Evolutionary conservation across 1,140 invertebrate species (phyloP).

Genomic region (Cydia splendana): DNA sequence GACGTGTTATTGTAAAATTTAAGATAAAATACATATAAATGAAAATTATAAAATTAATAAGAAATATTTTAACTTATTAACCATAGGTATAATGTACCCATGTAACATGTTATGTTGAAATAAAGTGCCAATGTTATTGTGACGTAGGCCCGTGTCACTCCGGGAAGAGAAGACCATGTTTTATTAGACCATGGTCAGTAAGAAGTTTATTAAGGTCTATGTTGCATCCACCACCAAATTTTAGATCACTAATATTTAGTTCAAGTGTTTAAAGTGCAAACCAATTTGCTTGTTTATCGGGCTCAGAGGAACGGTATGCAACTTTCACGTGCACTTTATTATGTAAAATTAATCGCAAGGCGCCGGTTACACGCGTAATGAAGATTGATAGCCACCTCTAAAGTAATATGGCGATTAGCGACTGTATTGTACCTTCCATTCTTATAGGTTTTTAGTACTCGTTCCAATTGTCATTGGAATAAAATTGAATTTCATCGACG

Average conservation of each 20-base stretch:
- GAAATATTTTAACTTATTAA: too few species aligned
- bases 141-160: too few species aligned
- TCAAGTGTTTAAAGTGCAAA: constrained; percentile 11
- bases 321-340: constrained; percentile 64
- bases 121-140: too few species aligned
- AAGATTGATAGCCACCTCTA: constrained; percentile 64
- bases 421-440: neutral
- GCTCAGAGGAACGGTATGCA: constrained; percentile 36
- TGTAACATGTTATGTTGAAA: too few species aligned
- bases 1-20: too few species aligned
- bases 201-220: neutral
- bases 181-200: too few species aligned
- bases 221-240: neutral
- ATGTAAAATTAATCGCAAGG: constrained; percentile 68
- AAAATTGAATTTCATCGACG: too few species aligned
- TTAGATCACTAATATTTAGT: neutral
- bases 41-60: too few species aligned
- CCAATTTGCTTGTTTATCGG: neutral
- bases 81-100: too few species aligned
- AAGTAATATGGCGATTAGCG: constrained; percentile 39
- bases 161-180: too few species aligned
- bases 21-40: too few species aligned
- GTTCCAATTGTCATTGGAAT: neutral
- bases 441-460: neutral
- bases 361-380: constrained; percentile 67